Conservation (phyloP, 2,888 invertebrate genomes). For the Petrolisthes manimaculis region DNA sequence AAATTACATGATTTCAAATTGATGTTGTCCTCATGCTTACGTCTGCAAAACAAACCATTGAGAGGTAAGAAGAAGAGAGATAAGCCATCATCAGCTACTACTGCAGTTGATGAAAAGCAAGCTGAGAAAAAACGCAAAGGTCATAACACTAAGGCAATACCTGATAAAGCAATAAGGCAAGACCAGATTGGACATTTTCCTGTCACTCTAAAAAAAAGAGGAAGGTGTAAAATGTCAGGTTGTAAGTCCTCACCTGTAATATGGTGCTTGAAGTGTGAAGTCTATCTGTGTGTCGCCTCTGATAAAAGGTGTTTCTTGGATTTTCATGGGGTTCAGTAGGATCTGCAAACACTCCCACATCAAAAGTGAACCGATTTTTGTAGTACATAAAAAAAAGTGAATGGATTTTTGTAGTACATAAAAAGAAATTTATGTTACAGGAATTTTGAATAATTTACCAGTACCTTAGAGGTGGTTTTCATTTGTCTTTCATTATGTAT, state of each 20-base stretch:
- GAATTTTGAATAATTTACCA: no score
- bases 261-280: constrained; percentile 31
- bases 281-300: neutral
- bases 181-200: constrained; percentile 32
- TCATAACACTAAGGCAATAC: constrained; percentile 25
- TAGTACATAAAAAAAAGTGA: no score
- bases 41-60: constrained; percentile 27
- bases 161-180: constrained; percentile 25
- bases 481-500: no score
- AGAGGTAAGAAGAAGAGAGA: constrained; percentile 28
- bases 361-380: no score
- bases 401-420: no score
- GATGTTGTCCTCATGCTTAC: constrained; percentile 14
- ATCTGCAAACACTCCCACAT: constrained; percentile 25
- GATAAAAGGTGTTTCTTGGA: constrained; percentile 24
- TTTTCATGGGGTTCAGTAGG: constrained; percentile 19
- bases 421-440: no score
- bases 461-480: no score
- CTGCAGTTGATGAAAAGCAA: constrained; percentile 16
- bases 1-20: constrained; percentile 26
- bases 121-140: constrained; percentile 26
- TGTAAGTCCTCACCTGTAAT: constrained; percentile 24
- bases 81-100: constrained; percentile 14
- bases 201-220: constrained; percentile 24
- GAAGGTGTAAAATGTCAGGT: constrained; percentile 23